Percentiles rank a stretch among this genome's conserved stretches.
phyloP scores from a whole-genome alignment of 2,113 vertebrate genomes.

The Ceuthmochares aereus region DNA sequence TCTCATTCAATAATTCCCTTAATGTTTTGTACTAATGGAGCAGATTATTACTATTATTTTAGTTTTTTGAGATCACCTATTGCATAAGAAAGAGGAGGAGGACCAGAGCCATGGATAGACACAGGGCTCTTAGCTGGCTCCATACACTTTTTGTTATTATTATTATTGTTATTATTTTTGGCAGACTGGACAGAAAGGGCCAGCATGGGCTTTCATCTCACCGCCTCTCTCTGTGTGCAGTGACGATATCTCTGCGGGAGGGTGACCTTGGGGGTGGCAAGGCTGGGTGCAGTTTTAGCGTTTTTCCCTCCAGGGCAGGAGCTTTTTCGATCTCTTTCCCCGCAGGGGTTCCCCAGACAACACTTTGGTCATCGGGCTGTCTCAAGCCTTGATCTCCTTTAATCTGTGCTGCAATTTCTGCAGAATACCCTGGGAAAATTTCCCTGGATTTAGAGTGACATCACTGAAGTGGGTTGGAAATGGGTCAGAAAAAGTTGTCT shows the following conservation, averaged over 20 bases:
- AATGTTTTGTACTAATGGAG: constrained; percentile 74
- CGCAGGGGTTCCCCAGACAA: not conserved
- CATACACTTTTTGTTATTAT: not conserved
- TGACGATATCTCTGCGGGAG: not conserved
- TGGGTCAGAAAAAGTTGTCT: constrained; percentile 24
- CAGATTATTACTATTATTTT: constrained; percentile 73
- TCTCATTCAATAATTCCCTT: constrained; percentile 65
- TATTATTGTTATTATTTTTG: constrained; percentile 15
- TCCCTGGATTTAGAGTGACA: constrained; percentile 26
- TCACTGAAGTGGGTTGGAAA: not conserved
- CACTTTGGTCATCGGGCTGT: not conserved
- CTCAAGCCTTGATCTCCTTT: not conserved
- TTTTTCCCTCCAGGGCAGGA: accelerated
- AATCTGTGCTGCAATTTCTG: constrained; percentile 5
- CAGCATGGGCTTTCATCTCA: not conserved
- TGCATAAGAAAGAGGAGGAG: constrained; percentile 35
- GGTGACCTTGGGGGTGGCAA: not conserved
- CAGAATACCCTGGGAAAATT: constrained; percentile 13
- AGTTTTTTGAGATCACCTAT: constrained; percentile 70
- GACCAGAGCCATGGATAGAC: not conserved
- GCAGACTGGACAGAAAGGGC: not conserved
- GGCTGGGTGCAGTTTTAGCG: not conserved
- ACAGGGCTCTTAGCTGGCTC: constrained; percentile 27
- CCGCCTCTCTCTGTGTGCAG: not conserved
- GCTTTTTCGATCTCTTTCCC: not conserved